phyloP scores from a whole-genome alignment of 1,140 invertebrate species.

The Diplogasteroides magnus region DNA sequence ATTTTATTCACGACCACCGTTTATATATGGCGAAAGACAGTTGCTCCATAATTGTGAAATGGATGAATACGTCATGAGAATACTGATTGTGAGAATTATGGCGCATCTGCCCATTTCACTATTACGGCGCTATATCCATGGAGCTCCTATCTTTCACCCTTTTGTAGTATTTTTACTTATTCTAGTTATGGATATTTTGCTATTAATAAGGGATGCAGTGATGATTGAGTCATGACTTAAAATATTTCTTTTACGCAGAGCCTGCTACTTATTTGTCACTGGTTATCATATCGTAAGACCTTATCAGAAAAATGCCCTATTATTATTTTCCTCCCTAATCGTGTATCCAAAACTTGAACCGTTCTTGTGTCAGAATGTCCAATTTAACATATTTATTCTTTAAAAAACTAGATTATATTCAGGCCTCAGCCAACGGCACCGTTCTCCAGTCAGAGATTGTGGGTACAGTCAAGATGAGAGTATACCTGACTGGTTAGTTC shows the following conservation, averaged over 20 bases:
- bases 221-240: too few species aligned
- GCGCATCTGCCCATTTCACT: too few species aligned
- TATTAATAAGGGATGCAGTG: background rate
- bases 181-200: background rate
- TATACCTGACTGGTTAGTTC: conserved; percentile 91
- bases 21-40: too few species aligned
- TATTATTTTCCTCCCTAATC: conserved; percentile 21
- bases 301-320: too few species aligned
- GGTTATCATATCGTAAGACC: too few species aligned
- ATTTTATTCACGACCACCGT: conserved; percentile 7
- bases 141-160: background rate
- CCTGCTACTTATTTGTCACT: too few species aligned
- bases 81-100: too few species aligned
- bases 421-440: conserved; percentile 94
- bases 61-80: too few species aligned
- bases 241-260: too few species aligned
- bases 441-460: conserved; percentile 96
- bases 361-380: background rate
- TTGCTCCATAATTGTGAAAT: too few species aligned
- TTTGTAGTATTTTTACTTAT: background rate
- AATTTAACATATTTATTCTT: conserved; percentile 9
- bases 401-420: too few species aligned
- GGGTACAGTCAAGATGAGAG: conserved; percentile 98
- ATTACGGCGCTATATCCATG: too few species aligned
- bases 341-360: conserved; percentile 11